phyloP scores from a whole-genome alignment of 2,113 vertebrate genomes.

The Coryphaenoides rupestris region DNA sequence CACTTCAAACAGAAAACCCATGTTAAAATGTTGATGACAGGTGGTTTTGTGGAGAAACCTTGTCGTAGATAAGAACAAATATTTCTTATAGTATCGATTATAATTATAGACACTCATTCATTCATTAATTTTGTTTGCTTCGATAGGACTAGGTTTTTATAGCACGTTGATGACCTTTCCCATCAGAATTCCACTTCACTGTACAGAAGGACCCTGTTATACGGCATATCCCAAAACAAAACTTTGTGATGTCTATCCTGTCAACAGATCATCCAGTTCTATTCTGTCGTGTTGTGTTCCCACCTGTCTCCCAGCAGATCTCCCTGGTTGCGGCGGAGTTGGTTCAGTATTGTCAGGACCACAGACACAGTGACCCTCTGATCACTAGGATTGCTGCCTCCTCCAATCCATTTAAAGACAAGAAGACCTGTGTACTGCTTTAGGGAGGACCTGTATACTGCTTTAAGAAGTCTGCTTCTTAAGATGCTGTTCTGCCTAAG shows the following conservation, averaged over 20 bases:
- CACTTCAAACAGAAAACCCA: too few relatives aligned
- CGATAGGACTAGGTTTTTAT: too few relatives aligned
- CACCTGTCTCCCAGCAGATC: conserved; percentile 61
- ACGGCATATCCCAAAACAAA: neutral
- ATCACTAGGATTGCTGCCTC: conserved; percentile 76
- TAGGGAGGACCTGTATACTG: too few relatives aligned
- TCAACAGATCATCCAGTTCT: neutral
- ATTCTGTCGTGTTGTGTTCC: neutral
- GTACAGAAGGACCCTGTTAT: neutral
- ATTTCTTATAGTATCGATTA: too few relatives aligned
- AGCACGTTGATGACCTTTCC: neutral
- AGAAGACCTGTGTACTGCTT: conserved; percentile 76
- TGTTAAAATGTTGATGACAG: too few relatives aligned
- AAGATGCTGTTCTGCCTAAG: too few relatives aligned
- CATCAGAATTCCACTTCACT: neutral
- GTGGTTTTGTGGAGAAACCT: too few relatives aligned
- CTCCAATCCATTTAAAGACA: conserved; percentile 82
- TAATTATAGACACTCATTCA: too few relatives aligned
- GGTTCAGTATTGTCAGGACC: conserved; percentile 77
- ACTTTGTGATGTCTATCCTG: neutral
- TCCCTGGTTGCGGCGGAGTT: conserved; percentile 77
- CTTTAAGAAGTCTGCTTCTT: too few relatives aligned
- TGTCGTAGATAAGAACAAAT: too few relatives aligned
- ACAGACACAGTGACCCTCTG: conserved; percentile 77
- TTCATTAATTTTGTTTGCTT: too few relatives aligned